Conservation (phyloP, 2,888 invertebrate genomes). For the Lasioglossum zephyrum region DNA sequence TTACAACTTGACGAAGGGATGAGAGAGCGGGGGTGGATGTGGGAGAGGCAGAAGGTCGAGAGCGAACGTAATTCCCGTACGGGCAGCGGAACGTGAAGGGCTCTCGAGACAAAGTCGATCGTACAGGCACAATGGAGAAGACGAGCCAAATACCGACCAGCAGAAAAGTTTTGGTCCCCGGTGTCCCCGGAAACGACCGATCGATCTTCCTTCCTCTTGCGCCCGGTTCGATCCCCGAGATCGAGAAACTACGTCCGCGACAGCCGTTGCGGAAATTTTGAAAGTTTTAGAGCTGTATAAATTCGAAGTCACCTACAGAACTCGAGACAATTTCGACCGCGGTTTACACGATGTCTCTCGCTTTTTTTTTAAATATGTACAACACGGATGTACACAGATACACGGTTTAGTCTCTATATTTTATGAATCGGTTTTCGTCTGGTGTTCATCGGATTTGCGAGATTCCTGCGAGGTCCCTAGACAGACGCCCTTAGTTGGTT, state of each 20-base stretch:
- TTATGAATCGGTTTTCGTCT: not conserved
- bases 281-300: slow-evolving; percentile 33
- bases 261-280: slow-evolving; percentile 29
- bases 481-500: too few relatives aligned
- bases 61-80: slow-evolving; percentile 64
- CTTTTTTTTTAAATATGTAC: not conserved
- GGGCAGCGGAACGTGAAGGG: slow-evolving; percentile 53
- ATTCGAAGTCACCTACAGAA: not conserved
- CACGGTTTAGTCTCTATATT: not conserved
- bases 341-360: not conserved
- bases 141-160: slow-evolving; percentile 30
- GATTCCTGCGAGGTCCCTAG: too few relatives aligned
- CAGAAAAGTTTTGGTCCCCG: slow-evolving; percentile 42
- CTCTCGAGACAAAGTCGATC: slow-evolving; percentile 62
- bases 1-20: not conserved
- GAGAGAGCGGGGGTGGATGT: not conserved
- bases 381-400: not conserved
- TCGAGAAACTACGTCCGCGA: slow-evolving; percentile 4
- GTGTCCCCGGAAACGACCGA: slow-evolving; percentile 34
- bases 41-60: slow-evolving; percentile 48
- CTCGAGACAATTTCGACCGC: slow-evolving; percentile 1
- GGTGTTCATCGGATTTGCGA: too few relatives aligned
- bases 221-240: slow-evolving; percentile 27
- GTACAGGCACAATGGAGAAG: slow-evolving; percentile 47
- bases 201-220: slow-evolving; percentile 44